Conservation (phyloP, 2,888 invertebrate species). For the Tetanocera ferruginea region DNA sequence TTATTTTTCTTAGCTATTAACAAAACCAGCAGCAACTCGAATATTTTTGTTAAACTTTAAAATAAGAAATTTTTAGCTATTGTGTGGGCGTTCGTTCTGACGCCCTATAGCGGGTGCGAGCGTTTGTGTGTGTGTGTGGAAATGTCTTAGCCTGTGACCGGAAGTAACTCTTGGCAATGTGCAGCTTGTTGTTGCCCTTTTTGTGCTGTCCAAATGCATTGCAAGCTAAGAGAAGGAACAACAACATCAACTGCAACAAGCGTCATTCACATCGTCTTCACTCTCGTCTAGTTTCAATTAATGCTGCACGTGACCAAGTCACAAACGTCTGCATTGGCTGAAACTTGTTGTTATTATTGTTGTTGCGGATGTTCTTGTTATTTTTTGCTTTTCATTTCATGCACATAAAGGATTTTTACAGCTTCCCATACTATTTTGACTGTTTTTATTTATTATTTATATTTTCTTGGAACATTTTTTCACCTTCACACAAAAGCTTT, state of each 20-base stretch:
- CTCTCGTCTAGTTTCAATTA: slow-evolving; percentile 45
- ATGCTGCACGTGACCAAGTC: slow-evolving; percentile 47
- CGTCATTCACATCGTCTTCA: slow-evolving; percentile 15
- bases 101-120: neutral
- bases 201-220: slow-evolving; percentile 24
- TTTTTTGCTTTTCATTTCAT: neutral
- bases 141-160: slow-evolving; percentile 18
- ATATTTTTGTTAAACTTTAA: slow-evolving; percentile 15
- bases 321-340: slow-evolving; percentile 40
- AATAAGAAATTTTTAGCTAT: neutral
- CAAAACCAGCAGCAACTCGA: neutral
- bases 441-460: neutral
- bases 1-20: neutral
- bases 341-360: slow-evolving; percentile 2
- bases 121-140: neutral
- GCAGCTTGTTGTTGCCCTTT: slow-evolving; percentile 30
- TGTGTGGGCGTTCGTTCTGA: neutral
- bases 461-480: neutral
- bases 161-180: slow-evolving; percentile 25
- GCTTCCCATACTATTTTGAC: neutral
- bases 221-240: neutral
- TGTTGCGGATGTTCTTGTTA: neutral
- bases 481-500: no score
- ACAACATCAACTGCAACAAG: neutral
- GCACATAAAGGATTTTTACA: slow-evolving; percentile 10